Evolutionary conservation across 1,140 invertebrate species (phyloP), one percentile per base, ranked within the genome.

Genomic region (Apis mellifera): DNA sequence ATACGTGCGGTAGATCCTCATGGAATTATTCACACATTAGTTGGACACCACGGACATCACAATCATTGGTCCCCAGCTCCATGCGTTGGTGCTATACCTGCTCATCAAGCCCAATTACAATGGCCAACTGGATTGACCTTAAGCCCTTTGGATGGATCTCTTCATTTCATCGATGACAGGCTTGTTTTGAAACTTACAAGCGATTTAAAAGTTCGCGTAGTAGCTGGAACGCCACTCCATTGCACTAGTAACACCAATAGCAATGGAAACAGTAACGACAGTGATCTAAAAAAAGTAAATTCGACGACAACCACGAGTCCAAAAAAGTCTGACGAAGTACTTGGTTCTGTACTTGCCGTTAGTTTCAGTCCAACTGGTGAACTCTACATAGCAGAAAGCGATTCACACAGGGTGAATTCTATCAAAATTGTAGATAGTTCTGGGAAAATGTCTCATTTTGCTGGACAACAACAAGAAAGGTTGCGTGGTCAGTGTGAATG

Each of bases 151-250:
- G 99, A 99, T 92, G 98, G 98, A 59, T 97, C 97, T 0, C 94
- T 99, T 1, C 98, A 99, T 91, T 99, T 99, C 87, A 97, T 99
- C 70, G 99, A 99, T 91, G 98, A 99, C 91, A 96, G 98, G 82
- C 96, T 99, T 7, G 97, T 99, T 0, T 94, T 99, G 60, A 98
- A 98, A 92, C 94, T 99, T 64, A 99, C 98, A 2, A 96, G 97
- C 57, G 98, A 98, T 89, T 96, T 98, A 95, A 98, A 98, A 93
- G 96, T 97, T 12, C 97, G 97, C 87, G 97, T 99, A 0, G 97
- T 99, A 8, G 98, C 98, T 77, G 98, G 98, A 55, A 97, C 97
- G 60, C 98, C 98, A 8, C 94, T 98, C 15, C 98, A 99, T 92
- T 99, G 98, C 78, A 92, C 95, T 64, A 94, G 91, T 60, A 94